Base-by-base conservation (phyloP, 2,888 invertebrate species). In the Athrips mouffetella region DNA sequence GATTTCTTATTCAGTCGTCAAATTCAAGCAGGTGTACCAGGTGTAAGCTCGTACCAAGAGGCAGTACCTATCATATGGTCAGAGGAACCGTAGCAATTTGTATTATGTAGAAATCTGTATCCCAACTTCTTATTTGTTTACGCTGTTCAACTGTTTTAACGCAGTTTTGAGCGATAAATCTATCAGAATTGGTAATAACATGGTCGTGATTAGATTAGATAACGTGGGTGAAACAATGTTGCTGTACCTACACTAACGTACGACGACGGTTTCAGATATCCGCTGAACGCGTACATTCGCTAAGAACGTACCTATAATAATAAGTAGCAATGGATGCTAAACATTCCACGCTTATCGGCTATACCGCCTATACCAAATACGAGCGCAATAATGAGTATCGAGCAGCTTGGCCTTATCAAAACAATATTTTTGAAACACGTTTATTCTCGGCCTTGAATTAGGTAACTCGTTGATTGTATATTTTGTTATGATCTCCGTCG, bases 401-500 rank as follows among this genome's bases (percentile, higher is more conserved):
- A 60, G 59, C 65, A 70, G 72, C 72, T 76, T 73, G 71, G 63
- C 67, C 73, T 77, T 81, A 81, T 80, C 81, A 75, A 75, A 75
- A 76, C 70, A 78, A 69, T 76, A 70, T 76, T 63, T 64, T 60
- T 76, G 76, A 76, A 76, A 67, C 71, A 71, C 58, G 64, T 73
- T 71, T 69, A 67, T 67, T 55, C 57, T 52, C 60, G 65, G 57
- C 74, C 74, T 76, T 76, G 74, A 73, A 69, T 71, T 66, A 58
- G 63, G n/a, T n/a, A n/a, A n/a, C 65, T 68, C 62, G 62, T 59
- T 65, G 57, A 63, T 64, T 13, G n/a, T n/a, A 27, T n/a, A 27
- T 10, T 8, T 7, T 27, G 23, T 27, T n/a, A 8, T 27, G 27
- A 4, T 27, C n/a, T 8, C 7, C 2, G 7, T n/a, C 7, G 27